Conservation (phyloP, 2,797 vertebrate species). For the Oreortyx pictus region DNA sequence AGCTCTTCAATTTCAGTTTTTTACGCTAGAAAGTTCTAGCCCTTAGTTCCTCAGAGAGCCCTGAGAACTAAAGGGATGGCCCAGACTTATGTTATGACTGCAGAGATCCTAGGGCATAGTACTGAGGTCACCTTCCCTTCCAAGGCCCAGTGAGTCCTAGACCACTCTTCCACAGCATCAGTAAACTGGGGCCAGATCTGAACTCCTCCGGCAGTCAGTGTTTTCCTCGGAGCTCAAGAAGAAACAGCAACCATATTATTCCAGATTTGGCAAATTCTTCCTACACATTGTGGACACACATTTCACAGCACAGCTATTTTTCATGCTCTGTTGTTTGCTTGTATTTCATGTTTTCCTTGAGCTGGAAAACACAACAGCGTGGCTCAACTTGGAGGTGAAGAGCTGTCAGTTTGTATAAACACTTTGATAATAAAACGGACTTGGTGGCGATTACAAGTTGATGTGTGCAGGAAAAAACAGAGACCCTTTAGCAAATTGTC, state of each 20-base stretch:
- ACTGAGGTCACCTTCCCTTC: neutral
- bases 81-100: accelerated
- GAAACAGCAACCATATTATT: neutral
- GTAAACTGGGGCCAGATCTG: neutral
- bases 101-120: neutral
- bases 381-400: constrained; percentile 76
- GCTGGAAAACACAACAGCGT: constrained; percentile 76
- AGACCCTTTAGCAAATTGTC: constrained; percentile 33
- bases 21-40: neutral
- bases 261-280: constrained; percentile 45
- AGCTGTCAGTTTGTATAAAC: constrained; percentile 78
- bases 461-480: constrained; percentile 28
- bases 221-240: neutral
- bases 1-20: neutral
- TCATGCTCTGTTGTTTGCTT: constrained; percentile 73
- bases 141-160: neutral
- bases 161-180: neutral
- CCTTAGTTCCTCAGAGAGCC: neutral
- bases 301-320: constrained; percentile 71
- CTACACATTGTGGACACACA: constrained; percentile 66
- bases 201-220: neutral
- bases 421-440: constrained; percentile 73
- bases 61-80: neutral
- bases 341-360: constrained; percentile 77
- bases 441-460: constrained; percentile 71